Evolutionary conservation across 2,797 vertebrate species (phyloP), one percentile per base, ranked within the genome.

Genomic region (Sebastes steindachneri): DNA sequence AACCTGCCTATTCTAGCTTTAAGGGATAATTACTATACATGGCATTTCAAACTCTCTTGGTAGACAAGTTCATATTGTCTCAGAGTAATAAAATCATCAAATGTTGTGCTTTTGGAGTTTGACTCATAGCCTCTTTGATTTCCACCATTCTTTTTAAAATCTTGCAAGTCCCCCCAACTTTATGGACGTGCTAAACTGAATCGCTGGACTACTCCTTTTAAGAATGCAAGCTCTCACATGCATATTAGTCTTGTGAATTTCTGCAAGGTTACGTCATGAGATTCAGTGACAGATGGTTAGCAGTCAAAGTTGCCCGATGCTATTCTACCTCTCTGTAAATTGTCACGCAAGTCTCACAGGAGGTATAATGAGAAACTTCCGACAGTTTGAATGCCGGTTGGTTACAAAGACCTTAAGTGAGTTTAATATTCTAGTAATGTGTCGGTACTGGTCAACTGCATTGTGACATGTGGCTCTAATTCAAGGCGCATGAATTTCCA

Each of bases 391-490:
- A 96, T 96, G 96, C 97, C 96, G 96, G 95, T 97, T 96, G 48
- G 48, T 25, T 23, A 96, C 95, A 96, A 95, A 95, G 93, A 96
- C 95, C 94, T 92, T 84, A 90, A 91, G 58, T 91, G 93, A 93
- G 96, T 97, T 97, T 96, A 95, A 95, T 95, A 95, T 96, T 96
- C 91, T 90, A 96, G 95, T 96, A 94, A 96, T 96, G 96, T 96
- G 96, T 96, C 95, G 91, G 82, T 94, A 92, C 96, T 96, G 96
- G 96, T 96, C 93, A 88, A 94, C 83, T 96, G 95, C 92, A 77
- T 95, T 95, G 95, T 97, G 96, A 97, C 97, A 98, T 97, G 96
- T 97, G 97, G 96, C 94, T 88, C 94, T 97, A 97, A 98, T 97
- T 97, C 94, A 95, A 95, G 96, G 95, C 96, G 95, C 96, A 97